These are phyloP conservation scores for Portunus trituberculatus DNA, from an alignment of 1,140 invertebrate genomes.

Conservation along the genomic window DNA sequence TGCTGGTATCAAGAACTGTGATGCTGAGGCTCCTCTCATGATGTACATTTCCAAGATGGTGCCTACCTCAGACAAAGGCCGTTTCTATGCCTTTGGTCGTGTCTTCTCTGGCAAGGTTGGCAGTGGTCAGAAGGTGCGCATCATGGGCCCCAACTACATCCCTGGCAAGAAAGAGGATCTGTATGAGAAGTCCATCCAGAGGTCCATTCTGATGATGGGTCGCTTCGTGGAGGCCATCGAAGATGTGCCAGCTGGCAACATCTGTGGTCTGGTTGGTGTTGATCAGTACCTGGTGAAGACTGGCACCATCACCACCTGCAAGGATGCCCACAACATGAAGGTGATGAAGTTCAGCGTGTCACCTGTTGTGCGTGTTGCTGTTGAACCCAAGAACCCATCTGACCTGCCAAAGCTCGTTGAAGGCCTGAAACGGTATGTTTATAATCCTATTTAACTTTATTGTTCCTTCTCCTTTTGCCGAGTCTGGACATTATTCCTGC, in stretches of 20 bases:
- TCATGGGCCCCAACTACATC: conserved; percentile 98
- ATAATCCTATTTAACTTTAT: conserved; percentile 57
- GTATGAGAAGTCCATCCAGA: conserved; percentile 99
- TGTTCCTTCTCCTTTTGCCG: conserved; percentile 79
- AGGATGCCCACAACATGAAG: conserved; percentile 99
- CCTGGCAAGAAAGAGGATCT: conserved; percentile 99
- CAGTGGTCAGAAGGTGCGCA: conserved; percentile 97
- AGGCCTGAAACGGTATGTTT: conserved; percentile 83
- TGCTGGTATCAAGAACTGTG: conserved; percentile 92
- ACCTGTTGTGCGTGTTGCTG: conserved; percentile 99
- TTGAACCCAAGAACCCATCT: conserved; percentile 99
- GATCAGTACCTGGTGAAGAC: conserved; percentile 99
- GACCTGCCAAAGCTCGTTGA: conserved; percentile 99
- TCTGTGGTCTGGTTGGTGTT: conserved; percentile 99
- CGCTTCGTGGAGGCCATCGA: conserved; percentile 99
- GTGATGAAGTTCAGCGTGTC: conserved; percentile 99
- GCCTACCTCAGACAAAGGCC: conserved; percentile 99
- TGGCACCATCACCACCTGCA: conserved; percentile 99
- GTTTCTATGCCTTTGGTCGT: conserved; percentile 99
- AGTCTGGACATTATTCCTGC: conserved; percentile 88
- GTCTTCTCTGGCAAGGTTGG: conserved; percentile 97
- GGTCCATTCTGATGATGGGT: conserved; percentile 99
- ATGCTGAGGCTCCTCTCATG: conserved; percentile 98
- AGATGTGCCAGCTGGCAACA: conserved; percentile 99
- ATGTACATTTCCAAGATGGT: conserved; percentile 99